Evolutionary conservation across 1,140 invertebrate species (phyloP).

Genomic region (Drosophila nigrodunni): DNA sequence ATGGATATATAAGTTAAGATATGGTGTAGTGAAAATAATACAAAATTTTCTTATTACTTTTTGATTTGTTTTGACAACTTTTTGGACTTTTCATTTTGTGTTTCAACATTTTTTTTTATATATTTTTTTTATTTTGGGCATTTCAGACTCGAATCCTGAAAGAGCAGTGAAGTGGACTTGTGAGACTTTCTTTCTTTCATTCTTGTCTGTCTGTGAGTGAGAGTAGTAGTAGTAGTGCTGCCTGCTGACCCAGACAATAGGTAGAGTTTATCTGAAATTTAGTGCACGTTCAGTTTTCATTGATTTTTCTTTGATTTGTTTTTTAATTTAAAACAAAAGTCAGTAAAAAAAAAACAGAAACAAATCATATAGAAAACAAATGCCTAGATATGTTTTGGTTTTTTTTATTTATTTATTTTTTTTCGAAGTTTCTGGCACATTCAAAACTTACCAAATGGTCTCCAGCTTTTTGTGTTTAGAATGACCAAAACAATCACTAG

Average conservation of each 20-base stretch:
- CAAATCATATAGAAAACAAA: constrained; percentile 78
- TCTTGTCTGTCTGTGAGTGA: constrained; percentile 77
- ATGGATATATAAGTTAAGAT: constrained; percentile 70
- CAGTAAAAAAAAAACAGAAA: constrained; percentile 63
- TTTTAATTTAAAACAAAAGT: constrained; percentile 45
- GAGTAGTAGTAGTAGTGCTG: constrained; percentile 81
- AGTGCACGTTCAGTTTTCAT: constrained; percentile 84
- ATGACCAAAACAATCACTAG: constrained; percentile 85
- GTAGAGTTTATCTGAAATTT: constrained; percentile 84
- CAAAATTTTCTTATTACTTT: constrained; percentile 71
- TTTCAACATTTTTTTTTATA: constrained; percentile 15
- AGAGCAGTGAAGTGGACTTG: constrained; percentile 67
- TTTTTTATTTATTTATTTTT: constrained; percentile 65
- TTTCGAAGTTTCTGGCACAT: constrained; percentile 76
- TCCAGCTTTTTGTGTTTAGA: constrained; percentile 84
- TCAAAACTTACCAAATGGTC: constrained; percentile 84
- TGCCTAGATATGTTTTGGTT: constrained; percentile 79
- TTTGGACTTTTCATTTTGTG: constrained; percentile 22
- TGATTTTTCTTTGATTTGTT: constrained; percentile 48
- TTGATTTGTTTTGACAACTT: constrained; percentile 14
- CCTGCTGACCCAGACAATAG: constrained; percentile 82
- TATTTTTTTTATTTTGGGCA: constrained; percentile 45
- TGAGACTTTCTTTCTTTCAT: constrained; percentile 66
- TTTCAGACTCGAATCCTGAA: constrained; percentile 61
- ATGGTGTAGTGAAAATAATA: constrained; percentile 58